Evolutionary conservation across 2,797 vertebrate species (phyloP).

Genomic region (Sternarchorhynchus goeldii): DNA sequence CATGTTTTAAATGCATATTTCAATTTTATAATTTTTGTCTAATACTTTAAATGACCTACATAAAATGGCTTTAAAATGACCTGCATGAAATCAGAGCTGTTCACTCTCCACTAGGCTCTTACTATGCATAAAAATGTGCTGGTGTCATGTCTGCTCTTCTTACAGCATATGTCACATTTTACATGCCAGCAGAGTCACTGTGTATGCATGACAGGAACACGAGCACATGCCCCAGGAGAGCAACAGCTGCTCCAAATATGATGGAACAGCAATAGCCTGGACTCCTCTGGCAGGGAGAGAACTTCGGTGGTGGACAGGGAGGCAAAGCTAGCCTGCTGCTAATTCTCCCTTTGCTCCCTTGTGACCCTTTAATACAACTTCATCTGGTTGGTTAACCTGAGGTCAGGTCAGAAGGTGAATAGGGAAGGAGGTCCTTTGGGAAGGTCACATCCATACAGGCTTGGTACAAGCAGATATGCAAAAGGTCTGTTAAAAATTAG

Average conservation of each 20-base stretch:
- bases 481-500: neutral
- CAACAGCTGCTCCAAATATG: too few species aligned
- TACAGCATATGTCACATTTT: too few species aligned
- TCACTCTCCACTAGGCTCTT: too few species aligned
- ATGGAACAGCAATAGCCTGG: neutral
- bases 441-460: constrained; percentile 10
- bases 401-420: constrained; percentile 81
- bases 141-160: too few species aligned
- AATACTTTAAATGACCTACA: too few species aligned
- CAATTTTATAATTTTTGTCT: too few species aligned
- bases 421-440: constrained; percentile 66
- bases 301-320: constrained; percentile 22
- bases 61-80: too few species aligned
- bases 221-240: neutral
- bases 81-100: too few species aligned
- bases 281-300: neutral
- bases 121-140: too few species aligned
- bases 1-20: too few species aligned
- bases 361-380: constrained; percentile 85
- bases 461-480: neutral
- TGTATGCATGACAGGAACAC: neutral
- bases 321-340: constrained; percentile 63
- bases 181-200: neutral
- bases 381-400: constrained; percentile 76
- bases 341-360: constrained; percentile 83